phyloP scores from a whole-genome alignment of 2,888 invertebrate genomes.

The Nephrocerus scutellatus region DNA sequence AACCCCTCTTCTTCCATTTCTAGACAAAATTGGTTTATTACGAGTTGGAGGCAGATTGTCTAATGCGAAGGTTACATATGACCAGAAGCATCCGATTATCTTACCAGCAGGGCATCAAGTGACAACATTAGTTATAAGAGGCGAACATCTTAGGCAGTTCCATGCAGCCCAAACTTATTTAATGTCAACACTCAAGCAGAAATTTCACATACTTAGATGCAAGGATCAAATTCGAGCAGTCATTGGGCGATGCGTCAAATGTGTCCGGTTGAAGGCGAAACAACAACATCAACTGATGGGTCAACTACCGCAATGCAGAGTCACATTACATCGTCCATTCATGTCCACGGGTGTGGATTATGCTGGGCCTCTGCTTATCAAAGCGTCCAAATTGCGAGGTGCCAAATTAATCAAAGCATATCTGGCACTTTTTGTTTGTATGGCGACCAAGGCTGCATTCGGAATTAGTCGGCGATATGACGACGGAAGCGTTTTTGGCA shows the following conservation, averaged over 20 bases:
- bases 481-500: constrained; percentile 10
- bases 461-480: constrained; percentile 13
- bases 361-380: constrained; percentile 15
- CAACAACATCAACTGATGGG: constrained; percentile 12
- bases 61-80: not conserved
- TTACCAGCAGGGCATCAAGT: not conserved
- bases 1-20: not conserved
- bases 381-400: constrained; percentile 4
- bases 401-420: constrained; percentile 8
- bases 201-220: not conserved
- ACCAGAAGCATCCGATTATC: constrained; percentile 3
- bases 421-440: constrained; percentile 17
- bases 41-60: not conserved
- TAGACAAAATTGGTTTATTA: not conserved
- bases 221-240: not conserved
- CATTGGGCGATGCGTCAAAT: not conserved
- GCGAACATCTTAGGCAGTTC: not conserved
- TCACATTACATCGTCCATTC: constrained; percentile 8
- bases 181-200: not conserved
- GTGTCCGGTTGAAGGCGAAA: not conserved
- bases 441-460: constrained; percentile 18
- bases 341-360: constrained; percentile 12
- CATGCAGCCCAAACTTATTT: no score
- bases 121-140: no score
- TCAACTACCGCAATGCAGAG: constrained; percentile 8